phyloP scores from a whole-genome alignment of 2,888 invertebrate genomes.

The Scelioninae gen. 1 region DNA sequence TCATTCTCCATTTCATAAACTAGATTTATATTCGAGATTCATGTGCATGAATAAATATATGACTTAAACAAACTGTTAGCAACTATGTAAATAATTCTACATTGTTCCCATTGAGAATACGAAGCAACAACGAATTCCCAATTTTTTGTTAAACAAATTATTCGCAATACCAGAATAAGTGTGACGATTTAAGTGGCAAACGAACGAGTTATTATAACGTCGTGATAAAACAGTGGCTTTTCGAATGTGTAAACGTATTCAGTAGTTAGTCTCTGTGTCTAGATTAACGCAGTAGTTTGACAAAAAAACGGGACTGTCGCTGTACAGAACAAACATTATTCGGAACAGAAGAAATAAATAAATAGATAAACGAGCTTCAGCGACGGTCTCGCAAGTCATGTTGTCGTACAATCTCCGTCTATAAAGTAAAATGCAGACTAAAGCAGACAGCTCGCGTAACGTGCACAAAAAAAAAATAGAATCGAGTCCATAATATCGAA shows the following conservation, averaged over 20 bases:
- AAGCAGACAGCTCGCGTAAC: constrained; percentile 68
- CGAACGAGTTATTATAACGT: constrained; percentile 47
- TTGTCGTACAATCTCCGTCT: constrained; percentile 77
- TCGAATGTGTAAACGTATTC: constrained; percentile 81
- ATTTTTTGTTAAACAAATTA: constrained; percentile 30
- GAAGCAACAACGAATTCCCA: constrained; percentile 49
- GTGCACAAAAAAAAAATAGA: constrained; percentile 16
- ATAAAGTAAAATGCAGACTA: constrained; percentile 73
- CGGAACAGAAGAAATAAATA: too few relatives aligned
- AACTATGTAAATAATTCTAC: constrained; percentile 44
- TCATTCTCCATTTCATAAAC: too few relatives aligned
- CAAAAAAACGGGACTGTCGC: constrained; percentile 73
- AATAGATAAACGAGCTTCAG: too few relatives aligned
- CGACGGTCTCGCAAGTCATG: constrained; percentile 67
- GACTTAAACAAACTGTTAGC: too few relatives aligned
- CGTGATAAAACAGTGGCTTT: constrained; percentile 70
- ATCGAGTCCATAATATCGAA: constrained; percentile 32
- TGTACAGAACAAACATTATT: constrained; percentile 59
- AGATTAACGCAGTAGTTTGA: constrained; percentile 78
- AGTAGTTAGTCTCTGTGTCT: constrained; percentile 81
- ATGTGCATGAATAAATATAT: too few relatives aligned
- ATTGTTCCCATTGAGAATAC: constrained; percentile 30
- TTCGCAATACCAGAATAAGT: constrained; percentile 20
- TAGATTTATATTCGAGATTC: too few relatives aligned
- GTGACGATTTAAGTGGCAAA: constrained; percentile 39